phyloP scores from a whole-genome alignment of 92 coral and sea anemone species.

The Epizoanthus stellaris region DNA sequence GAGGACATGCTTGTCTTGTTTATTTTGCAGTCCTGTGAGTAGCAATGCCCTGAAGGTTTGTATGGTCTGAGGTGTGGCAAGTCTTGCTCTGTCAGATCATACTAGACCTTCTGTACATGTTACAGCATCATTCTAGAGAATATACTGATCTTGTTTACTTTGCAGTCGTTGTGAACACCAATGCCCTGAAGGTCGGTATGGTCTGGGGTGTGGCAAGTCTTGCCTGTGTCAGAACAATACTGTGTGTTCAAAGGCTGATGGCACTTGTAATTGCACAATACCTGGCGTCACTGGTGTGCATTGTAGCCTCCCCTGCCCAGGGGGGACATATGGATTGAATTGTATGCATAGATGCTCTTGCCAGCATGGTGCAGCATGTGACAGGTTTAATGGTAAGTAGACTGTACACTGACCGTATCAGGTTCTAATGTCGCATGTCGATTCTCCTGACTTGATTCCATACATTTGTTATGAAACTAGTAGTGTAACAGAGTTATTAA shows the following conservation, averaged over 20 bases:
- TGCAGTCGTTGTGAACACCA: conserved; percentile 67
- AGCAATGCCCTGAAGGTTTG: conserved; percentile 66
- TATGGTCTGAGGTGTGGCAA: conserved; percentile 80
- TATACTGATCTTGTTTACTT: neutral
- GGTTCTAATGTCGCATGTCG: neutral
- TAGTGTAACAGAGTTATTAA: too few species aligned
- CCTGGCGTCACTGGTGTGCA: conserved; percentile 89
- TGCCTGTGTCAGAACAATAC: conserved; percentile 77
- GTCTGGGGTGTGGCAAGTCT: conserved; percentile 66
- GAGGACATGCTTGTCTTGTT: neutral
- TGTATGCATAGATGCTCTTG: conserved; percentile 76
- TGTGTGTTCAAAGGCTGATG: conserved; percentile 75
- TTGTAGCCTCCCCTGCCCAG: conserved; percentile 85
- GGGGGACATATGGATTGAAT: conserved; percentile 75
- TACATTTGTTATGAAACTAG: too few species aligned
- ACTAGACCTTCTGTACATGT: too few species aligned
- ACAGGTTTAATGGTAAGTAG: conserved; percentile 70
- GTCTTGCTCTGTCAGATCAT: conserved; percentile 64
- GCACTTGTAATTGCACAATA: conserved; percentile 76
- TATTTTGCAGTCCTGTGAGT: conserved; percentile 65
- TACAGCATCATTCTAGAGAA: too few species aligned
- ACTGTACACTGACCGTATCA: too few species aligned
- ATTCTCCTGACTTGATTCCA: neutral
- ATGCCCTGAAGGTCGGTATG: conserved; percentile 80
- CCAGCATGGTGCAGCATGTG: conserved; percentile 80